A percentile compares a stretch with the other conserved stretches of the same genome.
Conservation (phyloP, 1,140 invertebrate species). For the Drosophila pallidifrons region DNA sequence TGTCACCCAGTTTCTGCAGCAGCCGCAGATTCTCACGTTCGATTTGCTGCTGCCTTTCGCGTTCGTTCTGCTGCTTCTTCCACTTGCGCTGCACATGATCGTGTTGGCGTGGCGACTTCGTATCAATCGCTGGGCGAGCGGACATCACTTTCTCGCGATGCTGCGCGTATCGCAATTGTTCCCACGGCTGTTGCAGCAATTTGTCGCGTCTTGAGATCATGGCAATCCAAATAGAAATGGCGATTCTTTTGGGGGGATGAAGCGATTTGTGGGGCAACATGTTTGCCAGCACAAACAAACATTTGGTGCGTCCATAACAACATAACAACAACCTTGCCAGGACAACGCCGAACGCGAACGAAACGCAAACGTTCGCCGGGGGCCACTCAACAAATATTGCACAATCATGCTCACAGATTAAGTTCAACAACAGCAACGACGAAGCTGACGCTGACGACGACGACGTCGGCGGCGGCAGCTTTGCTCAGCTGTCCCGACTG, state of each 20-base stretch:
- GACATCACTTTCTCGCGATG: slow-evolving; percentile 85
- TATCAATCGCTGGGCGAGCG: slow-evolving; percentile 86
- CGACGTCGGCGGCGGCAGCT: slow-evolving; percentile 60
- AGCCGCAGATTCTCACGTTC: slow-evolving; percentile 86
- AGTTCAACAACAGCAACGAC: slow-evolving; percentile 58
- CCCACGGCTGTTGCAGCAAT: slow-evolving; percentile 85
- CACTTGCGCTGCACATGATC: slow-evolving; percentile 86
- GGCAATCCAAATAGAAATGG: slow-evolving; percentile 34
- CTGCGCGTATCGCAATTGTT: slow-evolving; percentile 85
- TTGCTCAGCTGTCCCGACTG: slow-evolving; percentile 78
- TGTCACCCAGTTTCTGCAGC: slow-evolving; percentile 86
- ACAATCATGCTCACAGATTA: slow-evolving; percentile 77
- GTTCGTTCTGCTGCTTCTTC: slow-evolving; percentile 87
- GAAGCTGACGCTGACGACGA: slow-evolving; percentile 22
- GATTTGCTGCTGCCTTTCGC: slow-evolving; percentile 86
- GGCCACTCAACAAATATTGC: slow-evolving; percentile 71
- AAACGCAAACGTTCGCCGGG: slow-evolving; percentile 12
- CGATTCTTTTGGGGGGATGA: neutral
- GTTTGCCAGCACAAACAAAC: slow-evolving; percentile 73
- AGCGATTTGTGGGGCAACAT: slow-evolving; percentile 8
- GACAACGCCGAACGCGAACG: slow-evolving; percentile 50
- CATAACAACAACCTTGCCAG: slow-evolving; percentile 82
- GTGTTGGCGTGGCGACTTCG: slow-evolving; percentile 84
- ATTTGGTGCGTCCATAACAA: slow-evolving; percentile 74
- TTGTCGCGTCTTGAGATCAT: slow-evolving; percentile 86